Evolutionary conservation across 2,113 vertebrate species (phyloP), one percentile per base, ranked within the genome.

Genomic region (Podarcis muralis): DNA sequence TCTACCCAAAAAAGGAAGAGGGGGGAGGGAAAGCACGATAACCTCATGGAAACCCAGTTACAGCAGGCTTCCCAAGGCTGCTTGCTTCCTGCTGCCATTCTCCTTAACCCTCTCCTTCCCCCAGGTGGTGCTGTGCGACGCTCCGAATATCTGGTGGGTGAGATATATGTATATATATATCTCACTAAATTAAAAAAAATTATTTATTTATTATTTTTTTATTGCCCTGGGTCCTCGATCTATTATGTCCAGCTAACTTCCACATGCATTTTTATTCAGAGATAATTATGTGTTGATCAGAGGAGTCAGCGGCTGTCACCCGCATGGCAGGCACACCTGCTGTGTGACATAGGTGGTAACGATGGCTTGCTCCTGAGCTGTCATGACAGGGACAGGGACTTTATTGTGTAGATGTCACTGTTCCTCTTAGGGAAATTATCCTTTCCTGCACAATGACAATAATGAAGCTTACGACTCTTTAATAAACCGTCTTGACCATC

Each of bases 251-350:
- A 96, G 95, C 96, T 93, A 92, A 94, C 94, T 96, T 95, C 93
- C 84, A 94, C 80, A 95, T 90, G 92, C 96, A 96, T 95, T 95
- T 97, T 97, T 97, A 97, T 98, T 97, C 97, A 96, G 96, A 97
- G 97, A 97, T 98, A 98, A 98, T 98, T 98, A 98, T 97, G 97
- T 97, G 95, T 96, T 96, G 96, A 97, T 97, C 96, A 97, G 95
- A 97, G 95, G 95, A 97, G 95, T 97, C 96, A 96, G 94, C 86
- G 94, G 96, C 97, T 97, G 97, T 98, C 97, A 98, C 96, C 97
- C 97, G 96, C 95, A 96, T 92, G 97, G 97, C 95, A 97, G 96
- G 96, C 96, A 97, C 97, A 97, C 97, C 96, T 96, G 96, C 96
- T 88, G 97, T 95, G 97, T 97, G 97, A 97, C 97, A 97, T 97